These are phyloP conservation scores for Asbolus verrucosus DNA, from an alignment of 1,140 invertebrate species.

Conservation along the genomic window DNA sequence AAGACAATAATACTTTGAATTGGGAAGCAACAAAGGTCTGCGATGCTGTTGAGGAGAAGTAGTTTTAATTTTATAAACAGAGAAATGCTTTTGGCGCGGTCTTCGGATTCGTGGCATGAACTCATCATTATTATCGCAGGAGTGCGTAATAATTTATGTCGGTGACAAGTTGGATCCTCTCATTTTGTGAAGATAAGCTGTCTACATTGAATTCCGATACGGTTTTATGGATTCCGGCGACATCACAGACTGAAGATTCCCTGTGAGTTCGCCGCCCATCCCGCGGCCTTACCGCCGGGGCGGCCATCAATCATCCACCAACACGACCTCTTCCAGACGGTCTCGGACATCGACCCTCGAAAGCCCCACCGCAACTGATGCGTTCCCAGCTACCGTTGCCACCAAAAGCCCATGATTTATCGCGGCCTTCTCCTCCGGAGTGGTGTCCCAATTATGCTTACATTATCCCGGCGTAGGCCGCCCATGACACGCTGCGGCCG, in stretches of 20 bases:
- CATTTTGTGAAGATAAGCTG: constrained; percentile 21
- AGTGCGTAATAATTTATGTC: constrained; percentile 22
- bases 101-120: too few species aligned
- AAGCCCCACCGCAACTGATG: constrained; percentile 31
- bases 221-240: constrained; percentile 25
- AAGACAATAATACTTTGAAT: too few species aligned
- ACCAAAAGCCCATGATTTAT: constrained; percentile 44
- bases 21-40: too few species aligned
- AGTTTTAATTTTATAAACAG: too few species aligned
- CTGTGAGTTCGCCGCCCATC: constrained; percentile 21
- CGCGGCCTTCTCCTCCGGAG: not conserved
- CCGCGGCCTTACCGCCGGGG: constrained; percentile 25
- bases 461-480: constrained; percentile 22
- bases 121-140: too few species aligned
- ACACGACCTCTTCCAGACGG: constrained; percentile 5
- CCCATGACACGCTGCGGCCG: not conserved
- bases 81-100: too few species aligned
- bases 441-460: constrained; percentile 12
- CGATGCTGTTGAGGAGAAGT: too few species aligned
- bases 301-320: constrained; percentile 46
- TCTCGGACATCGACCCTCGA: constrained; percentile 42
- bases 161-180: constrained; percentile 28
- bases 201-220: constrained; percentile 32
- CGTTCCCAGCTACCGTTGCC: constrained; percentile 32
- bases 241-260: constrained; percentile 27